Base-by-base conservation (phyloP, 2,797 vertebrate species). In the Silurus aristotelis region DNA sequence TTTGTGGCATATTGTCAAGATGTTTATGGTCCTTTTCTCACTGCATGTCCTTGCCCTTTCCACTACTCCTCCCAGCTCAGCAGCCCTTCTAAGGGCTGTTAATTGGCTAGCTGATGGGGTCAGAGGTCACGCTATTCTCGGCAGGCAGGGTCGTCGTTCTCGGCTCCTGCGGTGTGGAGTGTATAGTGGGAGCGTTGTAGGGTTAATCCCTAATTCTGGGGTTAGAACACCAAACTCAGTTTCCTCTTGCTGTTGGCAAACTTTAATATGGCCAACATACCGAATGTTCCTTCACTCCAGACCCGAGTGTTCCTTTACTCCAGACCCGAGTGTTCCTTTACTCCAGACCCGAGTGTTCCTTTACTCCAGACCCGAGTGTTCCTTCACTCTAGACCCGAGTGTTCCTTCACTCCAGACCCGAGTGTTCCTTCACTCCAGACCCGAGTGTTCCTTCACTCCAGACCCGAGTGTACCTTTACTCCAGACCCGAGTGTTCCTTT, bases 131-230 rank as follows among this genome's bases (percentile, higher is more conserved):
- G 63, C 56, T 68, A 9, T 43, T 84, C 82, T 80, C 58, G 66
- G 68, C 64, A 66, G 70, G 80, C 43, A 1, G n/a, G 14, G 22
- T 55, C 17, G 15, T 15, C 31, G 2, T 3, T 67, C 13, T 88
- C 9, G 13, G 60, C 80, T 38, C 76, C 64, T n/a, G 55, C 3
- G 13, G 78, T 7, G 75, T 78, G 22, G 61, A 55, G 64, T 56
- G 77, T 85, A 60, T 67, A 55, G 31, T 4, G 31, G 78, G 68
- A 83, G 55, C 55, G 60, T 60, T 66, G 20, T 22, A 67, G 83
- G 87, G 87, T 86, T 87, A 81, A 86, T 87, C 84, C 86, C 72
- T 85, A 83, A 76, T 88, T 88, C 83, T 76, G 77, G 55, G 84
- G 87, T 87, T 88, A 88, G 27, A 88, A 82, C 85, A 85, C 83